phyloP scores from a whole-genome alignment of 2,113 vertebrate species.

The Ivindomyrus marchei region DNA sequence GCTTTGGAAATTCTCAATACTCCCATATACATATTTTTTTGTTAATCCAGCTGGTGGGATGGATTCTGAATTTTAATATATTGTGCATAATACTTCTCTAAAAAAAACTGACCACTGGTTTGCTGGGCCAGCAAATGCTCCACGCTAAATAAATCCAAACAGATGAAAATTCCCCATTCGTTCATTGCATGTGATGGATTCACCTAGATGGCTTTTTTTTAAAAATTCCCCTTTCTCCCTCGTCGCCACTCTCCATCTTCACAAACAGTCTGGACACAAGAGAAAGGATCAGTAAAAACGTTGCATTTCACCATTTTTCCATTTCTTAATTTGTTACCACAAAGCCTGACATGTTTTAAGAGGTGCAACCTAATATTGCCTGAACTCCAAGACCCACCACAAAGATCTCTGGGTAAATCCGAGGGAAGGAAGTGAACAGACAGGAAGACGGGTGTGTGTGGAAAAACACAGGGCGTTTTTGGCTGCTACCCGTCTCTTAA shows the following conservation, averaged over 20 bases:
- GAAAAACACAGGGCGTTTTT: slow-evolving; percentile 63
- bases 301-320: slow-evolving; percentile 66
- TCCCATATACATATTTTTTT: background rate
- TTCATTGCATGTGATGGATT: slow-evolving; percentile 21
- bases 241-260: slow-evolving; percentile 32
- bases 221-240: slow-evolving; percentile 20
- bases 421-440: slow-evolving; percentile 67
- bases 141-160: slow-evolving; percentile 41
- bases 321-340: slow-evolving; percentile 69
- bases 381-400: slow-evolving; percentile 70
- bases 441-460: slow-evolving; percentile 70
- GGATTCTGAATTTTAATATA: slow-evolving; percentile 15
- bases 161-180: slow-evolving; percentile 16
- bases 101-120: slow-evolving; percentile 3
- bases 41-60: background rate
- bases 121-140: slow-evolving; percentile 23
- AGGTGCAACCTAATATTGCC: slow-evolving; percentile 72
- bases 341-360: slow-evolving; percentile 68
- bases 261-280: slow-evolving; percentile 44
- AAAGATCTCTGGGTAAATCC: slow-evolving; percentile 69
- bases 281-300: slow-evolving; percentile 50
- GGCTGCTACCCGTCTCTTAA: slow-evolving; percentile 62
- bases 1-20: background rate
- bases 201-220: slow-evolving; percentile 8
- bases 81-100: slow-evolving; percentile 19